Evolutionary conservation across 2,113 vertebrate species (phyloP).

Genomic region (Abramis brama): DNA sequence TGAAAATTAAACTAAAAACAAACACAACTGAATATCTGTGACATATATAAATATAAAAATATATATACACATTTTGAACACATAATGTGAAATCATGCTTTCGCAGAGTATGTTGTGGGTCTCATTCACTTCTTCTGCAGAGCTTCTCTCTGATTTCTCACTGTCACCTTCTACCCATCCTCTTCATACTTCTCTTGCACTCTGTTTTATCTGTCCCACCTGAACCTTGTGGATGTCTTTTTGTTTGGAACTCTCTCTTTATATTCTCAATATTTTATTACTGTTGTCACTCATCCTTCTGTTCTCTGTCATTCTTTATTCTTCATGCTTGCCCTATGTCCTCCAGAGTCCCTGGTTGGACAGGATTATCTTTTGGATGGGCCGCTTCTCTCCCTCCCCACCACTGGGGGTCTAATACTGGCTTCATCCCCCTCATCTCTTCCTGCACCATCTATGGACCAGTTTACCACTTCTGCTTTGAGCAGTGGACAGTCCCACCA

Average conservation of each 20-base stretch:
- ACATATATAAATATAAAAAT: too few species aligned
- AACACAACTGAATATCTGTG: too few species aligned
- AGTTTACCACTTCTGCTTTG: slow-evolving; percentile 82
- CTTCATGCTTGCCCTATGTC: slow-evolving; percentile 50
- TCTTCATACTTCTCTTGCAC: not conserved
- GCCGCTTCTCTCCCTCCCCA: slow-evolving; percentile 88
- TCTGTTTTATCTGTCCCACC: not conserved
- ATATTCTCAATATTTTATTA: not conserved
- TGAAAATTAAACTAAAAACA: too few species aligned
- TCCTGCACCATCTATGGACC: slow-evolving; percentile 81
- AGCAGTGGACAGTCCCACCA: slow-evolving; percentile 79
- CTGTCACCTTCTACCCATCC: not conserved
- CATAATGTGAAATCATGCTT: not conserved
- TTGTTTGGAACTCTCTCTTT: not conserved
- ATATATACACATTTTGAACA: not conserved
- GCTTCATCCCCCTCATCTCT: slow-evolving; percentile 67
- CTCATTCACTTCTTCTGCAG: not conserved
- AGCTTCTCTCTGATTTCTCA: slow-evolving; percentile 2
- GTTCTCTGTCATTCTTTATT: not conserved
- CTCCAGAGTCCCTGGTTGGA: slow-evolving; percentile 87
- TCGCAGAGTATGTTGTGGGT: too few species aligned
- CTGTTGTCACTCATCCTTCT: not conserved
- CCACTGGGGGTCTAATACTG: slow-evolving; percentile 67
- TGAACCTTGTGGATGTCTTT: not conserved
- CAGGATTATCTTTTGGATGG: slow-evolving; percentile 91